A percentile compares a stretch with the other conserved stretches of the same genome.
Conservation (phyloP, 2,797 vertebrate genomes). For the Peromyscus nudipes region DNA sequence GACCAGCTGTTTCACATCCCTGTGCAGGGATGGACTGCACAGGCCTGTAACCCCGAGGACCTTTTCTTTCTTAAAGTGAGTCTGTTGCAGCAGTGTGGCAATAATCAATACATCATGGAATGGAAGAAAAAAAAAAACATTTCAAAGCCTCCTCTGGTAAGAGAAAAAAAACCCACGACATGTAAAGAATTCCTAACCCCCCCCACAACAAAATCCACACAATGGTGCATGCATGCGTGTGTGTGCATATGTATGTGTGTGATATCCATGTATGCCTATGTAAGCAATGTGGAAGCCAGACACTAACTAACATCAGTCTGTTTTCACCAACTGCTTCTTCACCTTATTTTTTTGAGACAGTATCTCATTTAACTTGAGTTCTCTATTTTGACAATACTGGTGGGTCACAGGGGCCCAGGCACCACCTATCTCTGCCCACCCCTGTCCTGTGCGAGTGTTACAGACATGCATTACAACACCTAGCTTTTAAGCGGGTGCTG, state of each 20-base stretch:
- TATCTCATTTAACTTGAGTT: neutral
- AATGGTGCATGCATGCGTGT: neutral
- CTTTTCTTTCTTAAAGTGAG: neutral
- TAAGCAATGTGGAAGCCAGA: neutral
- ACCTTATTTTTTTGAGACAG: neutral
- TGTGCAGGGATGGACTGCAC: too few species aligned
- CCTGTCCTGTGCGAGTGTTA: too few species aligned
- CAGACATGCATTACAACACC: too few species aligned
- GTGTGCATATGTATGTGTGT: too few species aligned
- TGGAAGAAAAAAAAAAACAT: too few species aligned
- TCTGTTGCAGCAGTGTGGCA: neutral
- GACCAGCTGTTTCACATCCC: neutral
- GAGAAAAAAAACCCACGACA: neutral
- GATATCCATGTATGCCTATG: neutral
- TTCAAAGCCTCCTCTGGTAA: neutral
- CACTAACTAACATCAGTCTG: neutral
- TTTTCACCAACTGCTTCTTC: neutral
- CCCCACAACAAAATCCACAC: neutral
- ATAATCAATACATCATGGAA: neutral
- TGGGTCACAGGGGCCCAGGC: neutral
- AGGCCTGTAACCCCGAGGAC: neutral
- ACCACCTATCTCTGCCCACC: neutral
- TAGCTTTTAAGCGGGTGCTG: neutral
- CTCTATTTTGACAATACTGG: neutral
- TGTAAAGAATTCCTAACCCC: neutral